phyloP scores from a whole-genome alignment of 2,113 vertebrate genomes.

The Saccopteryx bilineata region DNA sequence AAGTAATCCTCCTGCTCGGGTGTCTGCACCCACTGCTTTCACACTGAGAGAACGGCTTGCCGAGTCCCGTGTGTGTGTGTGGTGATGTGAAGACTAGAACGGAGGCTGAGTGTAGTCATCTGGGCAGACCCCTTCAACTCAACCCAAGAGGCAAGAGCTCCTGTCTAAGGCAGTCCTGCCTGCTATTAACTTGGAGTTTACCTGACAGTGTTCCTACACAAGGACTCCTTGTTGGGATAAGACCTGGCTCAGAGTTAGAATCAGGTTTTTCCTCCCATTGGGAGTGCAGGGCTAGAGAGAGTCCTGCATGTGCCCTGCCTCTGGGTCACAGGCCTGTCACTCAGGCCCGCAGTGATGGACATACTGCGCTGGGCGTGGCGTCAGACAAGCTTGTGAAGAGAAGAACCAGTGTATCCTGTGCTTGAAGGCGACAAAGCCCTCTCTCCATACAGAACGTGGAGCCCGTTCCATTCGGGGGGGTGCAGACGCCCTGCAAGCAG shows the following conservation, averaged over 20 bases:
- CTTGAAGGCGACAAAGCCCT: not conserved
- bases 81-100: too few species aligned
- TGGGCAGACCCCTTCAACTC: not conserved
- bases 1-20: too few species aligned
- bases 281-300: not conserved
- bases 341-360: fast-evolving
- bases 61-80: not conserved
- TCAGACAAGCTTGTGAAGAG: not conserved
- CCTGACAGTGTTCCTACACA: not conserved
- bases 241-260: not conserved
- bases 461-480: fast-evolving
- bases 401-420: fast-evolving
- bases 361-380: not conserved
- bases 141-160: not conserved
- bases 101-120: not conserved
- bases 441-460: fast-evolving
- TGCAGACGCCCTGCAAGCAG: not conserved
- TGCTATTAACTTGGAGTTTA: not conserved
- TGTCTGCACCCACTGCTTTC: not conserved
- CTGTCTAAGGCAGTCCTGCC: not conserved
- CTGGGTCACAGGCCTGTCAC: fast-evolving
- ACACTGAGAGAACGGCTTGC: not conserved
- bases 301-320: fast-evolving
- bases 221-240: not conserved
- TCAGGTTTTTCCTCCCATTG: not conserved